Conservation (phyloP, 53 echinoderm and acorn worm species). For the Arbacia lixula region DNA sequence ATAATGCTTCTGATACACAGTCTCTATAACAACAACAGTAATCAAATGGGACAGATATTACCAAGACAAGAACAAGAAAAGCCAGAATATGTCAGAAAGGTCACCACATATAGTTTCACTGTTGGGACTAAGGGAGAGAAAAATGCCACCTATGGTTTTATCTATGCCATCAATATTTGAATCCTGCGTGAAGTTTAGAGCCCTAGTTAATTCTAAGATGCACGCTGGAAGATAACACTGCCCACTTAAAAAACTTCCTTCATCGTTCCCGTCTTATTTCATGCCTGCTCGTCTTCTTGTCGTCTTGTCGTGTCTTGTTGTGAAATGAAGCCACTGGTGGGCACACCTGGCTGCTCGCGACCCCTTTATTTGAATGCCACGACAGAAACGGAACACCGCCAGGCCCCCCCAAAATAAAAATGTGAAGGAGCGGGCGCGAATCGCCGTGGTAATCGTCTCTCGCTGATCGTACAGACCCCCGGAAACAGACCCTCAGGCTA, state of each 20-base stretch:
- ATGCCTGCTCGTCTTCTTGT: not conserved
- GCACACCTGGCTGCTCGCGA: conserved; percentile 20
- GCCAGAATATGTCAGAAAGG: too few relatives aligned
- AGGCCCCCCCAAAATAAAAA: conserved; percentile 7
- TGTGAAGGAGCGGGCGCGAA: conserved; percentile 8
- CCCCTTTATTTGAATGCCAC: conserved; percentile 21
- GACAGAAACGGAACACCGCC: conserved; percentile 26
- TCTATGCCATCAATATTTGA: too few relatives aligned
- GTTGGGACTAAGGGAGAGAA: too few relatives aligned
- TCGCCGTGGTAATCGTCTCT: conserved; percentile 34
- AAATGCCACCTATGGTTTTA: too few relatives aligned
- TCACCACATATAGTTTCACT: too few relatives aligned
- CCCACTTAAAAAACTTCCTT: not conserved
- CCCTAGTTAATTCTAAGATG: conserved; percentile 31
- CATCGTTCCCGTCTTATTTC: not conserved
- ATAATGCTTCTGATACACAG: too few relatives aligned
- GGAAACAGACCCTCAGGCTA: conserved; percentile 33
- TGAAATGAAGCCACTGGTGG: conserved; percentile 14
- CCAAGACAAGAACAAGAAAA: too few relatives aligned
- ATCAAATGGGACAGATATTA: too few relatives aligned
- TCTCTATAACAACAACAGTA: too few relatives aligned
- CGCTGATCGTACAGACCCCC: conserved; percentile 23
- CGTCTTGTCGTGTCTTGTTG: not conserved
- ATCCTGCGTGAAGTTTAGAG: too few relatives aligned
- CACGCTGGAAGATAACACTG: not conserved